These are phyloP conservation scores for Teleopsis dalmanni DNA, from an alignment of 1,140 invertebrate genomes.

Conservation along the genomic window DNA sequence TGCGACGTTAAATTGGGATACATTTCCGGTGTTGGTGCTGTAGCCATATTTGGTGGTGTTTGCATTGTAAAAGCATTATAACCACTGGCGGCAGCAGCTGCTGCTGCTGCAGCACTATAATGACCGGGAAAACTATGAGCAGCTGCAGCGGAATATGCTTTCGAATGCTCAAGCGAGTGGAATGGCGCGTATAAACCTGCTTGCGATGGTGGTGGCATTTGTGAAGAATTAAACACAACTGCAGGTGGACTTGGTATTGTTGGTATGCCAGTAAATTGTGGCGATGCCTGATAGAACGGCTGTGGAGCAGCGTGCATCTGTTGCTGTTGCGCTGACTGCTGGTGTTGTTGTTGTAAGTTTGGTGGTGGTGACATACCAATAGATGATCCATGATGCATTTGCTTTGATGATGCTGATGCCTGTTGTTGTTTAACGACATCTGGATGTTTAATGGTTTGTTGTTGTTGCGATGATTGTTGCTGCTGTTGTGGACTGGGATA, in stretches of 20 bases:
- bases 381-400: conserved; percentile 18
- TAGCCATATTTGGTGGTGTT: conserved; percentile 53
- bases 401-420: conserved; percentile 13
- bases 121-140: conserved; percentile 53
- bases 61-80: conserved; percentile 53
- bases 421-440: conserved; percentile 22
- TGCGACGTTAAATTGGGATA: conserved; percentile 71
- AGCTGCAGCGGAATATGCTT: conserved; percentile 27
- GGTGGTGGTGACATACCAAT: conserved; percentile 41
- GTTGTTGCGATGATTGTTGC: conserved; percentile 24
- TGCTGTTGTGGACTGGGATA: conserved; percentile 40
- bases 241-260: conserved; percentile 76
- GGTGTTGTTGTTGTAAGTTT: conserved; percentile 38
- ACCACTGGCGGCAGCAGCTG: conserved; percentile 49
- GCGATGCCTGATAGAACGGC: conserved; percentile 42
- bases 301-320: conserved; percentile 15
- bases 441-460: conserved; percentile 15
- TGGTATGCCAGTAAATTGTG: conserved; percentile 65
- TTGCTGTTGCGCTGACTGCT: conserved; percentile 15
- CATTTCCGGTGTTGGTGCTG: conserved; percentile 61
- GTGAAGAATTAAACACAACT: conserved; percentile 67
- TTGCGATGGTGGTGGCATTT: conserved; percentile 59
- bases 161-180: conserved; percentile 47
- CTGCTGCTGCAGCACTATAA: conserved; percentile 43
- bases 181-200: conserved; percentile 68